Evolutionary conservation across 92 coral and sea anemone species (phyloP), one percentile per base, ranked within the genome.

Genomic region (Umimayanthus kanabou): DNA sequence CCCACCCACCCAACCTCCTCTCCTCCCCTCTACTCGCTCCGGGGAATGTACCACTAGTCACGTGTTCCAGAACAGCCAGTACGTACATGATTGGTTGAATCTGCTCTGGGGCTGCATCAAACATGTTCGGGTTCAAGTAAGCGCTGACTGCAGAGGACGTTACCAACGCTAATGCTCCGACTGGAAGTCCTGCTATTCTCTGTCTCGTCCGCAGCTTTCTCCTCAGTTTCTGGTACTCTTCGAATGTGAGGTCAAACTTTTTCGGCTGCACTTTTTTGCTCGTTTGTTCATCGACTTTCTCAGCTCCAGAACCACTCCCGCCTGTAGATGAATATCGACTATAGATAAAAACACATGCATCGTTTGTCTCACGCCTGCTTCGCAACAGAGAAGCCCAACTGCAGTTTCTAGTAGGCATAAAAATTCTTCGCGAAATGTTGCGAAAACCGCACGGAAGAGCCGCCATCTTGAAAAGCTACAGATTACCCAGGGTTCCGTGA

Each of bases 61-160:
- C 85, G 85, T 80, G 65, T 50, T 53, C 1, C 14, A 53, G 58
- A 53, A 53, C 58, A 53, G 18, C 18, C 28, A 33, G 37, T 33
- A 93, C 98, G 90, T 86, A 97, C 99, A 97, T 88, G 78, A 97
- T 97, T 37, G 98, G 99, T 75, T 97, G 96, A 25, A 97, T 95
- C 93, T 97, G 99, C 70, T 97, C 99, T 25, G 99, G 98, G 37
- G 99, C 88, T 39, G 99, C 99, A 88, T 97, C 99, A 90, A 97
- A 97, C 94, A 97, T 94, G 83, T 94, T 92, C 7, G 99, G 99
- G 80, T 95, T 95, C 90, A 97, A 75, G 80, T 94, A 95, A 5
- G 98, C 99, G 90, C 96, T 94, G 30, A 90, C 95, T 82, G 94
- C 95, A 13, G 98, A 95, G 20, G 99, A 97, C 42, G 99, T 88